A percentile compares a stretch with the other conserved stretches of the same genome.
These are phyloP conservation scores for Diuraphis noxia DNA, from an alignment of 1,140 invertebrate species.

Conservation along the genomic window DNA sequence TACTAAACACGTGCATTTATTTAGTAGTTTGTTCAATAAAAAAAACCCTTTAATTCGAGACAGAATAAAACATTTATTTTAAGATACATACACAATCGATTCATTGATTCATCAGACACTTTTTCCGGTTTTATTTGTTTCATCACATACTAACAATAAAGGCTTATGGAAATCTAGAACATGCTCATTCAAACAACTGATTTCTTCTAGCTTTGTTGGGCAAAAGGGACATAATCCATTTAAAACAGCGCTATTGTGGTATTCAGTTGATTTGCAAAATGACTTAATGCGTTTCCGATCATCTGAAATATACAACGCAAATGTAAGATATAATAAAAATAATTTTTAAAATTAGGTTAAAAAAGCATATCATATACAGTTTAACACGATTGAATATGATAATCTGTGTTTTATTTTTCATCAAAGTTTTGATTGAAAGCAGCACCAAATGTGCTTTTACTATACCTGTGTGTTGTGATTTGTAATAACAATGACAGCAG, in stretches of 20 bases:
- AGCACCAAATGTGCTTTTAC: background rate
- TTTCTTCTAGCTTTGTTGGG: background rate
- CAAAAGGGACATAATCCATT: slow-evolving; percentile 27
- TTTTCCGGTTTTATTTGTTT: background rate
- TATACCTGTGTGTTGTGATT: background rate
- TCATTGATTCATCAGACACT: background rate
- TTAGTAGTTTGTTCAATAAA: background rate
- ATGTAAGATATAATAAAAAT: background rate
- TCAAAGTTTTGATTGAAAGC: background rate
- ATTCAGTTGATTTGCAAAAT: background rate
- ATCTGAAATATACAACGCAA: background rate
- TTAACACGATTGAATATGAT: background rate
- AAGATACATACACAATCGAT: background rate
- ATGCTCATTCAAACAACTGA: slow-evolving; percentile 4
- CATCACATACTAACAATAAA: slow-evolving; percentile 2
- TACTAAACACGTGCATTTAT: background rate
- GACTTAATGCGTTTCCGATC: background rate
- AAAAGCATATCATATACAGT: background rate
- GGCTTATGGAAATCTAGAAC: slow-evolving; percentile 29
- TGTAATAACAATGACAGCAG: background rate
- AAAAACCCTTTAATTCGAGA: background rate
- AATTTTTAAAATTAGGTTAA: background rate
- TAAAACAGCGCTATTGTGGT: background rate
- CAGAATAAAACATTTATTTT: background rate
- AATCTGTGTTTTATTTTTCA: background rate